Evolutionary conservation across 2,888 invertebrate species (phyloP).

Genomic region (Xestia sexstrigata): DNA sequence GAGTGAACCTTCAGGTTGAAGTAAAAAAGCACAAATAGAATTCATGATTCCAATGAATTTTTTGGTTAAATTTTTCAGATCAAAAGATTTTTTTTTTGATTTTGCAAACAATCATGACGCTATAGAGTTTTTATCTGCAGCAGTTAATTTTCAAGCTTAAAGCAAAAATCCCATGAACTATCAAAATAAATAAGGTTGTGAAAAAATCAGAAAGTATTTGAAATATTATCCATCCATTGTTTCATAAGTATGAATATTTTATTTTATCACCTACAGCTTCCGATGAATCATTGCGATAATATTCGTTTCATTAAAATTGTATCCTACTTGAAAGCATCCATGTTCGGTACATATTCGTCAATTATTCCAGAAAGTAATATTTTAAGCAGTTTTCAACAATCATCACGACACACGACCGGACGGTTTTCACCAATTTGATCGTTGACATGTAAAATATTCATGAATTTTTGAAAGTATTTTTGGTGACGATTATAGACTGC

Average conservation of each 20-base stretch:
- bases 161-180: background rate
- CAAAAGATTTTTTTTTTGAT: background rate
- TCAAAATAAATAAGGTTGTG: background rate
- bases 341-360: background rate
- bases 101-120: background rate
- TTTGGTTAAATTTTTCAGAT: no score
- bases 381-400: constrained; percentile 1
- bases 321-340: background rate
- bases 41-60: background rate
- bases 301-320: background rate
- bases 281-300: no score
- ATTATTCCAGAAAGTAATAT: constrained; percentile 6
- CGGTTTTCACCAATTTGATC: background rate
- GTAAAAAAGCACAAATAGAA: background rate
- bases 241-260: background rate
- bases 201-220: background rate
- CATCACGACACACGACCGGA: background rate
- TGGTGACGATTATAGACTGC: background rate
- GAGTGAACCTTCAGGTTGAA: background rate
- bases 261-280: background rate
- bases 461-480: background rate
- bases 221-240: background rate
- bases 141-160: background rate
- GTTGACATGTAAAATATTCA: background rate
- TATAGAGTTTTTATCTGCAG: background rate